Base-by-base conservation (phyloP, 2,797 vertebrate species). In the Pelodytes ibericus region DNA sequence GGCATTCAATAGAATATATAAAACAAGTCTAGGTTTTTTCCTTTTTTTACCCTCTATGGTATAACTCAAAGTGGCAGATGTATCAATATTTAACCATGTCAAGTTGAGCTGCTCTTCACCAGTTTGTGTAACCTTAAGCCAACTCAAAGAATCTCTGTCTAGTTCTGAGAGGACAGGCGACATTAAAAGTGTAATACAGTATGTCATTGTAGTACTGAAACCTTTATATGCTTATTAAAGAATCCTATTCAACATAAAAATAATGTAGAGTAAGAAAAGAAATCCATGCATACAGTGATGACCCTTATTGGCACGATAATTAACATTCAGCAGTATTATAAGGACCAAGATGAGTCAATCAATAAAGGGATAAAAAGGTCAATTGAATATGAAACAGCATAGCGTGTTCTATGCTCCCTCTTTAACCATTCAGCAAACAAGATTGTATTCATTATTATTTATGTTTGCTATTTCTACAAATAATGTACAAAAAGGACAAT, bases 21-120 rank as follows among this genome's bases (percentile, higher is more conserved):
- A 36, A 1, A 36, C 13, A 36, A 36, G n/a, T n/a, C n/a, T n/a
- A n/a, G n/a, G 5, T 36, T 36, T 36, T 36, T 36, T 36, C 33
- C 33, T 36, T 1, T 36, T n/a, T 36, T 36, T 36, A 36, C 13
- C 33, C 0, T 36, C 33, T 13, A 36, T 5, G 13, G 1, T 67
- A 30, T 61, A 79, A 73, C 70, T 62, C 44, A 39, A 72, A 68
- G 64, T 73, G 71, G 63, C 70, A 73, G 63, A 53, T 79, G 68
- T 73, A 79, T 78, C 69, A 78, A 78, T 78, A 78, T 78, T 78
- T 78, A 72, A 78, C 70, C 51, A 66, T 72, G 69, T 72, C 69
- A 78, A 67, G 62, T 70, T 72, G 62, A 72, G 75, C 30, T 72
- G 75, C 72, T 78, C 70, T 78, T 72, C 67, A 78, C 53, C 56